Base-by-base conservation (phyloP, 53 echinoderm and acorn worm species). In the Crossaster papposus region DNA sequence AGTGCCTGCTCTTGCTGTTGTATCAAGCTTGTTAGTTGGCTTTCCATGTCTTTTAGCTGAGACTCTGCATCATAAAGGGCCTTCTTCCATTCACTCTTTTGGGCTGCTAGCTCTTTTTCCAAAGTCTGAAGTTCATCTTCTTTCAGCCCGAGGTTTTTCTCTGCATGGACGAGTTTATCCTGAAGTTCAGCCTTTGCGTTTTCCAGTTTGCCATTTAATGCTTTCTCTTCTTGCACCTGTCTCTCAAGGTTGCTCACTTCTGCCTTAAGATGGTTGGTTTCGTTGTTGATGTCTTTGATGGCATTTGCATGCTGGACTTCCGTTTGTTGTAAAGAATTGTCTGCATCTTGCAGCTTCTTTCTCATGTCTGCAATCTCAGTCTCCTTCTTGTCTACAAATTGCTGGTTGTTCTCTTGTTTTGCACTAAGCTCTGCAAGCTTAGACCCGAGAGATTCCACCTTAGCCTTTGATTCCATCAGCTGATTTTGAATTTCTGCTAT, bases 281-380 rank as follows among this genome's bases (percentile, higher is more conserved):
- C 82, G n/a, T 84, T 80, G 58, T 95, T 91, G 37, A 93, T 78
- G 30, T 95, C 90, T 83, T 93, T 91, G 17, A 88, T 52, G 79
- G n/a, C 28, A 28, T 65, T 82, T 68, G 89, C 20, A 65, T 89
- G 77, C 65, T 55, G 83, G n/a, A 64, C 33, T 38, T 70, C 64
- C 50, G 51, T 29, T 31, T 90, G 79, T 26, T 36, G 72, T 30
- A 89, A 36, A n/a, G 65, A 72, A 33, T 88, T 77, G 51, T 88
- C 91, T 17, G 65, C 26, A 11, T 93, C 76, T 10, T 71, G 54
- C 68, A 81, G 92, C 31, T 77, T 30, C 55, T 70, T 78, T 78
- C 80, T 78, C 44, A 73, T 44, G 9, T 68, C 65, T 20, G 38
- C 80, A 33, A 89, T 68, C 33, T 93, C 90, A n/a, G 35, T 51